Evolutionary conservation across 2,113 vertebrate genomes (phyloP).

Genomic region (Arothron firmamentum): DNA sequence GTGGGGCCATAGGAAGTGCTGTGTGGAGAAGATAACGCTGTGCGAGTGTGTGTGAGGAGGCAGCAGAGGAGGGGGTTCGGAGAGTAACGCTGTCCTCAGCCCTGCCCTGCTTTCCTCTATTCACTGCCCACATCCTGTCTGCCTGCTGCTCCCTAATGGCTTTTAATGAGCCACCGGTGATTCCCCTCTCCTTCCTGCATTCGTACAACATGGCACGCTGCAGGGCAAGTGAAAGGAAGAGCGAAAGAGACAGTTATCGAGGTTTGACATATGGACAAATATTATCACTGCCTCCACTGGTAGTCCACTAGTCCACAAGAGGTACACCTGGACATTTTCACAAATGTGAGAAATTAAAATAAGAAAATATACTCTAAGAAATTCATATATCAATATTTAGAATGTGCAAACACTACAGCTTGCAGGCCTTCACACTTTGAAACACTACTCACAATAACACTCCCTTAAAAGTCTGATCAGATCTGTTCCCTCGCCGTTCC

Average conservation of each 20-base stretch:
- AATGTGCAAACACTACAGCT: too few relatives aligned
- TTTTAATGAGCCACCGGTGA: conserved; percentile 72
- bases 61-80: conserved; percentile 27
- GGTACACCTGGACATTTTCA: too few relatives aligned
- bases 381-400: too few relatives aligned
- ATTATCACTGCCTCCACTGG: conserved; percentile 7
- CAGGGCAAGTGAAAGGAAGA: conserved; percentile 36
- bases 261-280: conserved; percentile 3
- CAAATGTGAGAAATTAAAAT: too few relatives aligned
- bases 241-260: neutral
- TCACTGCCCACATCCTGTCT: conserved; percentile 77
- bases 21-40: conserved; percentile 75
- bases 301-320: conserved; percentile 1
- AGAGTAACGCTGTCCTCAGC: conserved; percentile 62
- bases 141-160: conserved; percentile 69
- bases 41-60: conserved; percentile 28
- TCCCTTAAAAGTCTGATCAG: conserved; percentile 13
- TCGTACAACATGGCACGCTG: conserved; percentile 52
- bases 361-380: too few relatives aligned
- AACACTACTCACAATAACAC: conserved; percentile 3
- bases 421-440: neutral
- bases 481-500: conserved; percentile 12
- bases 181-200: conserved; percentile 65
- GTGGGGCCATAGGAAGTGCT: conserved; percentile 78
- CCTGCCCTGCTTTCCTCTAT: conserved; percentile 79